A percentile compares a stretch with the other conserved stretches of the same genome.
Conservation (phyloP, 2,888 invertebrate species). For the Cecidostiba fungosa region DNA sequence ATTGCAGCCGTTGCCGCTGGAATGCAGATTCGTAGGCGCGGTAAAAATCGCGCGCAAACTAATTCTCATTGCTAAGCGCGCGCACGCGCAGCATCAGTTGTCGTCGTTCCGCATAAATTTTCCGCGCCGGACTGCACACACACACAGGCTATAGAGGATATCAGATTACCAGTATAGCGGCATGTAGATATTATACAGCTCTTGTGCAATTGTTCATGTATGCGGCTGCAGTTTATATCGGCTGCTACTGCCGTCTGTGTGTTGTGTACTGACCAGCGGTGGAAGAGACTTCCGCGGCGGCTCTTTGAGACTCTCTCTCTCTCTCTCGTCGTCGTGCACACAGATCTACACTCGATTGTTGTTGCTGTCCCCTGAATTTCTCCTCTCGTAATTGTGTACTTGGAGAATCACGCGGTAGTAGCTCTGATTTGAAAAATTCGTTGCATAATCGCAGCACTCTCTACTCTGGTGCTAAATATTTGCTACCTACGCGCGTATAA, state of each 20-base stretch:
- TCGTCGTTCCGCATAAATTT: slow-evolving; percentile 49
- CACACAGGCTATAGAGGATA: slow-evolving; percentile 28
- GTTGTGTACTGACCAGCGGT: background rate
- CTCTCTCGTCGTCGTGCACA: slow-evolving; percentile 7
- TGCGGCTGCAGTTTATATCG: background rate
- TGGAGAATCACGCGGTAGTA: too few relatives aligned
- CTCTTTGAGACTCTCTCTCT: slow-evolving; percentile 32
- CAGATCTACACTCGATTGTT: background rate
- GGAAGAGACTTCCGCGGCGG: slow-evolving; percentile 44
- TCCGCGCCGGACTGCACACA: background rate
- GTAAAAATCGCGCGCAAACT: slow-evolving; percentile 60
- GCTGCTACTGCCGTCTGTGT: background rate
- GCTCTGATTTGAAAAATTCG: background rate
- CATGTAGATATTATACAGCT: slow-evolving; percentile 9
- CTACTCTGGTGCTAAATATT: background rate
- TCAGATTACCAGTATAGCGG: slow-evolving; percentile 43
- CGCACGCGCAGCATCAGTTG: background rate
- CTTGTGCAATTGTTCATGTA: background rate
- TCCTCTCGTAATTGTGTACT: background rate
- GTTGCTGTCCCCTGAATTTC: background rate
- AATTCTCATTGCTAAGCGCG: slow-evolving; percentile 57
- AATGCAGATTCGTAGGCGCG: slow-evolving; percentile 43
- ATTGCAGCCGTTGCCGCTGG: slow-evolving; percentile 1
- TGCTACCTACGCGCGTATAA: background rate
- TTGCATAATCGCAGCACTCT: background rate